A percentile compares a stretch with the other conserved stretches of the same genome.
Evolutionary conservation across 2,113 vertebrate species (phyloP).

Genomic region (Dicentrarchus labrax): DNA sequence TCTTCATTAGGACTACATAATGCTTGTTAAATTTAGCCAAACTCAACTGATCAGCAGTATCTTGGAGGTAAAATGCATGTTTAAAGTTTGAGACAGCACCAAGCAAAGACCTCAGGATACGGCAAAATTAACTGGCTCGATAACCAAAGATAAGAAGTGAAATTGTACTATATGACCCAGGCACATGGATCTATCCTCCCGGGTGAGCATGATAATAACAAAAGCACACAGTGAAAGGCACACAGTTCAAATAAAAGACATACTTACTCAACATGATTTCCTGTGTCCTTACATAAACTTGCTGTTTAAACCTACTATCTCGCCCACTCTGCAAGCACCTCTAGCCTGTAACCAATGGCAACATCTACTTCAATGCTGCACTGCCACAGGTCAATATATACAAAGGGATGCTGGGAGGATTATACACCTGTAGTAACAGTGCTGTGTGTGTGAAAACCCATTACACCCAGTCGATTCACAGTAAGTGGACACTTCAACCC

Average conservation of each 20-base stretch:
- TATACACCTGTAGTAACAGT: conserved; percentile 38
- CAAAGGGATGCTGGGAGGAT: conserved; percentile 21
- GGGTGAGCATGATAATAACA: conserved; percentile 6
- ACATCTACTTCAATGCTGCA: conserved; percentile 67
- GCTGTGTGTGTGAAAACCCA: conserved; percentile 3
- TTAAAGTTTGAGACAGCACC: not conserved
- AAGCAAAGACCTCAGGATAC: not conserved
- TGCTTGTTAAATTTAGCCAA: not conserved
- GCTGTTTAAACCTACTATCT: conserved; percentile 61
- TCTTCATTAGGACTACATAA: not conserved
- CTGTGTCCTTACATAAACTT: conserved; percentile 65
- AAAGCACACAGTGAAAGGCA: conserved; percentile 1
- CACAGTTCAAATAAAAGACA: conserved; percentile 15
- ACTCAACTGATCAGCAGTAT: not conserved
- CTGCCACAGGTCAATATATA: conserved; percentile 53
- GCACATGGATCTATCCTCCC: not conserved
- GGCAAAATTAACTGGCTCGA: not conserved
- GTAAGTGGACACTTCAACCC: conserved; percentile 28
- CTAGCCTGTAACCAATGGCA: conserved; percentile 77
- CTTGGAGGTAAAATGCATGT: not conserved
- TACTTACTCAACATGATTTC: conserved; percentile 15
- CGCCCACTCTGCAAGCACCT: conserved; percentile 60
- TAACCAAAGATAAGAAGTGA: conserved; percentile 14
- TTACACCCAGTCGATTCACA: conserved; percentile 3
- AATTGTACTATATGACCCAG: not conserved